Base-by-base conservation (phyloP, 2,113 vertebrate genomes). In the Megaceryle torquata region DNA sequence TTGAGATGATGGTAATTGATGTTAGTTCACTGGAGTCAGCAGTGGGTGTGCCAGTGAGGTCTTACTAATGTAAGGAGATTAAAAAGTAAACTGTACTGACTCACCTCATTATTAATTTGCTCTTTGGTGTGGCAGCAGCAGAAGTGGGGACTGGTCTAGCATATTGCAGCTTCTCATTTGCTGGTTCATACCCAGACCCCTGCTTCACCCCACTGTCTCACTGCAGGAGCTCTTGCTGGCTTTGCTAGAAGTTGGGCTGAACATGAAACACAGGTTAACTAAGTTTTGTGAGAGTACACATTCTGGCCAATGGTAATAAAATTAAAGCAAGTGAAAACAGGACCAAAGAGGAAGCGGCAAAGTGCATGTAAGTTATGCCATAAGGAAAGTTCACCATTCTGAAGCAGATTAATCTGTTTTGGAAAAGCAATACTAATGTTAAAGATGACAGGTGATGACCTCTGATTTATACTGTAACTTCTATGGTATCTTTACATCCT, bases 51-150 rank as follows among this genome's bases (percentile, higher is more conserved):
- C 56, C 65, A 75, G 3, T 64, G 88, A 89, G 28, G 6, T 76
- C 43, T 64, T 64, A 72, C 11, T 88, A 82, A 82, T 60, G 12
- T 29, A 43, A 74, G 78, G 56, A 71, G 48, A 33, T 87, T 33
- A 69, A 65, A 64, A 82, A 48, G 9, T 48, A 60, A 69, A 41
- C 18, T 61, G 31, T 33, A 16, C 15, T 0, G 0, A 20, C 31
- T 85, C 53, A n/a, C 11, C 0, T 0, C 0, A 0, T 53, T 41
- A n/a, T 84, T 72, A 28, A 31, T 87, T 60, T 83, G 25, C 20
- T 76, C 14, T 72, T 12, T 69, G 22, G 7, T 24, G 18, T 35
- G 77, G 20, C 35, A 68, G 56, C 77, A 84, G 60, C 11, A 4
- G 37, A 37, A 53, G 28, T 13, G 22, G 41, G 31, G 24, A 14